Evolutionary conservation across 1,140 invertebrate genomes (phyloP).

Genomic region (Piezodorus guildinii): DNA sequence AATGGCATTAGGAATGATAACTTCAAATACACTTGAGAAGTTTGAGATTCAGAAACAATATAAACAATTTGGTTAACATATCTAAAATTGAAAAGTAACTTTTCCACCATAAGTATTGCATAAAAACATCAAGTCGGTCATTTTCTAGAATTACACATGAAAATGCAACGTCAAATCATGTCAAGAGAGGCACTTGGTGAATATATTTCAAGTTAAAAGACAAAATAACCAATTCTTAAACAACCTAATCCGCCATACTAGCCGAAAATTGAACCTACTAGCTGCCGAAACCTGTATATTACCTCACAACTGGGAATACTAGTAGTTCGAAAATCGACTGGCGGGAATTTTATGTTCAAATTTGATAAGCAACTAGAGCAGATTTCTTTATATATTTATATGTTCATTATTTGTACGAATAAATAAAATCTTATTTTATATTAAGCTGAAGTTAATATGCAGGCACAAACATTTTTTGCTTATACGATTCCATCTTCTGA

Average conservation of each 20-base stretch:
- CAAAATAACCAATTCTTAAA: conserved; percentile 7
- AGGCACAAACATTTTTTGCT: too few relatives aligned
- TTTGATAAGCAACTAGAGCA: too few relatives aligned
- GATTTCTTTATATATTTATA: too few relatives aligned
- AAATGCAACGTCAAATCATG: background rate
- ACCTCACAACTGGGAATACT: too few relatives aligned
- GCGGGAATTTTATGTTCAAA: too few relatives aligned
- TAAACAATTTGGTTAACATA: conserved; percentile 6
- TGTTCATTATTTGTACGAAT: too few relatives aligned
- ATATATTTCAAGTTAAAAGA: background rate
- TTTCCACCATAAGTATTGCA: background rate
- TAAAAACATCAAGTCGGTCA: background rate
- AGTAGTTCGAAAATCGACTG: too few relatives aligned
- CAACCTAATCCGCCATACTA: conserved; percentile 6
- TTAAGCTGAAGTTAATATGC: too few relatives aligned
- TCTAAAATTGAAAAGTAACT: background rate
- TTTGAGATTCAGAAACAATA: background rate
- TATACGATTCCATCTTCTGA: too few relatives aligned
- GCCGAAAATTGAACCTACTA: background rate
- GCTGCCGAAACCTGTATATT: background rate
- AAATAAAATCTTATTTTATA: too few relatives aligned
- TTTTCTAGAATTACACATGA: background rate
- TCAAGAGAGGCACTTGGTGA: background rate
- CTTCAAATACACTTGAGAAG: background rate
- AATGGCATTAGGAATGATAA: background rate